Evolutionary conservation across 37 sponge, comb jelly and placozoan species (phyloP).

Genomic region (Oopsacas minuta): DNA sequence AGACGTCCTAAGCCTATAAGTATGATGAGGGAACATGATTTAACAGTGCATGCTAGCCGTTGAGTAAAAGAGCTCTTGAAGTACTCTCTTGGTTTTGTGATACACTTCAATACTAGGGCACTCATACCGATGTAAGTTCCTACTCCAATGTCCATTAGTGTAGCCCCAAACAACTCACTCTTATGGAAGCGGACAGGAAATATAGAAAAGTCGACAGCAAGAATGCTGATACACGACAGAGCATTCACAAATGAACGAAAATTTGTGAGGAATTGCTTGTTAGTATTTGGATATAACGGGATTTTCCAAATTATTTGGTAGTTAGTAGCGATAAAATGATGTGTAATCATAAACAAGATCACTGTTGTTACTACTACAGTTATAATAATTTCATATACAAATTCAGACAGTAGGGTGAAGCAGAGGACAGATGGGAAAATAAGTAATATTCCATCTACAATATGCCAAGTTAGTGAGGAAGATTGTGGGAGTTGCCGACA

Average conservation of each 20-base stretch:
- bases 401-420: background rate
- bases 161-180: slow-evolving; percentile 27
- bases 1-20: slow-evolving; percentile 27
- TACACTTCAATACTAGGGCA: slow-evolving; percentile 27
- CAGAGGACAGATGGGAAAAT: background rate
- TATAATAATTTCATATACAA: background rate
- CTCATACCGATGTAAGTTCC: slow-evolving; percentile 30
- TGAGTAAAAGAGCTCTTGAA: background rate
- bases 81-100: background rate
- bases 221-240: slow-evolving; percentile 19
- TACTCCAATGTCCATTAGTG: slow-evolving; percentile 51
- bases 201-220: slow-evolving; percentile 42
- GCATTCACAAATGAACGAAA: background rate
- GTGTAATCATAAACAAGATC: background rate
- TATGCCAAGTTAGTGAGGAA: background rate
- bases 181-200: slow-evolving; percentile 35
- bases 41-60: background rate
- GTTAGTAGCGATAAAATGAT: background rate
- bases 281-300: background rate
- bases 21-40: background rate
- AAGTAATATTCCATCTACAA: slow-evolving; percentile 4
- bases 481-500: background rate
- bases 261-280: background rate
- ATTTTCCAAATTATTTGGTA: too few relatives aligned
- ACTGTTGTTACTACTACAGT: background rate